Base-by-base conservation (phyloP, 2,797 vertebrate genomes). In the Cyclopterus lumpus region DNA sequence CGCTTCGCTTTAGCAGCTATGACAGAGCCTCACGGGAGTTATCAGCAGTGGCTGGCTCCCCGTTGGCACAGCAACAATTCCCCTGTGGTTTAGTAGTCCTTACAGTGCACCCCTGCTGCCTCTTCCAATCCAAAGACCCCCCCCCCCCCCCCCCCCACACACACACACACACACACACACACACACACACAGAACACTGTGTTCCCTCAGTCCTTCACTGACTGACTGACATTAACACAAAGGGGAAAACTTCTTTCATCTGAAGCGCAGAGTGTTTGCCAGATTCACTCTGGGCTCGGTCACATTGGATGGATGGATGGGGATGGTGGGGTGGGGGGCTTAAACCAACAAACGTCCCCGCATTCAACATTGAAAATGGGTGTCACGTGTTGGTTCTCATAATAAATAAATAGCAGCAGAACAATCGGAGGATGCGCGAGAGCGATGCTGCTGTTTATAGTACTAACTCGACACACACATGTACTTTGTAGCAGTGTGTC, bases 211-310 rank as follows among this genome's bases (percentile, higher is more conserved):
- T 60, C 64, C 62, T 71, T 82, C 82, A 42, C 73, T 75, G 79
- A 83, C 80, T 82, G 83, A 84, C 84, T 87, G 88, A 89, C 84
- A 69, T 70, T 51, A n/a, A 62, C 84, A 89, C 78, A 88, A 90
- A 92, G 81, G 81, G 57, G 48, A 75, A 75, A 79, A 67, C 68
- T 28, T 84, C 87, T 89, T 88, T 91, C 76, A 89, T 91, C 68
- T 79, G 77, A 67, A 61, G 72, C 66, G 42, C 69, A 15, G 60
- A 77, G 67, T 59, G 51, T 73, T 86, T 86, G 73, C 87, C 83
- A 88, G 83, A 82, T 85, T 73, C 36, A 2, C 61, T 67, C 62
- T 18, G 65, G 66, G 15, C 58, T 16, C 5, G 9, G 51, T 57
- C 67, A n/a, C 63, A 51, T 32, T 18, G 8, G 46, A n/a, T 16